Base-by-base conservation (phyloP, 2,888 invertebrate species). In the Palloptera scutellata region DNA sequence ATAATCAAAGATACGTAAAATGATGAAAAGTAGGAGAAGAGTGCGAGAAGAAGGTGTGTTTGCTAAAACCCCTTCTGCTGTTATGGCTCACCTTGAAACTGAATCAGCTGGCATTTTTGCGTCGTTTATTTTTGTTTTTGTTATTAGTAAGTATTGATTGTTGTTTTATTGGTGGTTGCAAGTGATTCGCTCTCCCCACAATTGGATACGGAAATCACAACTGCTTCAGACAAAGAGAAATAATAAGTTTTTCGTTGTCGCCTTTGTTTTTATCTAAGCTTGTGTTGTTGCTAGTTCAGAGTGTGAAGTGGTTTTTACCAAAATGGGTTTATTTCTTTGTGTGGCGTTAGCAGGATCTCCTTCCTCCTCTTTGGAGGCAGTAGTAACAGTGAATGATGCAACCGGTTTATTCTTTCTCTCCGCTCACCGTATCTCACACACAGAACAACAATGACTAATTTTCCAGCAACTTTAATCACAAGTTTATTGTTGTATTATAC, bases 71-170 rank as follows among this genome's bases (percentile, higher is more conserved):
- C 15, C 48, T 10, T 13, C 20, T 55, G 9, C 19, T n/a, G 48
- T 8, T 11, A 48, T 15, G 30, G 30, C 71, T 71, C 70, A 75
- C 75, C 74, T 68, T 67, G 73, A 70, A 65, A 72, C 60, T 62
- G 74, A 75, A 69, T 75, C 75, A 74, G 74, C 71, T 72, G 75
- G 74, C 75, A 75, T 75, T 69, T 73, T 70, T 52, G 51, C 48
- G 64, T 43, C 17, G 62, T 55, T 64, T 64, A 41, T 1, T 48
- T 48, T 53, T 63, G 43, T 58, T 62, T 17, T 43, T 41, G 30
- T 20, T 58, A 52, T 52, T 17, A 43, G 30, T 12, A 3, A 42
- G 17, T 11, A 48, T 15, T n/a, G 53, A 51, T 58, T 17, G 54
- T 64, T 43, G 15, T 12, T 48, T 43, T 45, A 20, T 58, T 52